These are phyloP conservation scores for Microcaecilia unicolor DNA, from an alignment of 2,797 vertebrate genomes.

Conservation along the genomic window DNA sequence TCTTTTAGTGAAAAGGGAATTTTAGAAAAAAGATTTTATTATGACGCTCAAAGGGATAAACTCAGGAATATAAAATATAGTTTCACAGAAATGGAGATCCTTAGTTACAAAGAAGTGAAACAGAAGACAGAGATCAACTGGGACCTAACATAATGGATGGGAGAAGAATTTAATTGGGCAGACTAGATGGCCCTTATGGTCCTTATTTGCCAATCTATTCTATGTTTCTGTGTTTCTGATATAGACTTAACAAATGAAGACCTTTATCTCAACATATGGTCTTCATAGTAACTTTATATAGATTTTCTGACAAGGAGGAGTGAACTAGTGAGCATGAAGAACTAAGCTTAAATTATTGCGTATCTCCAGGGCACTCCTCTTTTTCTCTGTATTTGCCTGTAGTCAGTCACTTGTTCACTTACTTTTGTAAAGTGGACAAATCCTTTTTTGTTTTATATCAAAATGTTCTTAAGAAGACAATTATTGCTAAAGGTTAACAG, in stretches of 20 bases:
- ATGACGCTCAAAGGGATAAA: no score
- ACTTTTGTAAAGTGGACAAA: slow-evolving; percentile 18
- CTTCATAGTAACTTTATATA: slow-evolving; percentile 20
- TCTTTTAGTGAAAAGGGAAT: no score
- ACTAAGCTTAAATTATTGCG: slow-evolving; percentile 32
- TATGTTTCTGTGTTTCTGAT: no score
- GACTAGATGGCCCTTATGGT: no score
- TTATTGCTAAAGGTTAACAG: neutral
- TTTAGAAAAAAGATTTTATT: no score
- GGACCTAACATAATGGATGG: no score
- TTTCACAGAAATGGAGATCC: no score
- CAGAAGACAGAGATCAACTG: no score
- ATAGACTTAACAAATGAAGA: neutral
- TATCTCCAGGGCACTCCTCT: slow-evolving; percentile 29
- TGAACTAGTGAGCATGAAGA: slow-evolving; percentile 30
- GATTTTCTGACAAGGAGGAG: slow-evolving; percentile 23
- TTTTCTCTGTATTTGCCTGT: slow-evolving; percentile 23
- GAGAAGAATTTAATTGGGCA: no score
- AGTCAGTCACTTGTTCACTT: slow-evolving; percentile 21
- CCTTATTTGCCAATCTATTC: no score
- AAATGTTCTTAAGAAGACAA: neutral
- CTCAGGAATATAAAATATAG: no score
- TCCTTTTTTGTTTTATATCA: slow-evolving; percentile 14
- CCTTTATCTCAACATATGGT: slow-evolving; percentile 24
- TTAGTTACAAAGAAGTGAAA: no score